Base-by-base conservation (phyloP, 2,797 vertebrate genomes). In the Scolopax rusticola region DNA sequence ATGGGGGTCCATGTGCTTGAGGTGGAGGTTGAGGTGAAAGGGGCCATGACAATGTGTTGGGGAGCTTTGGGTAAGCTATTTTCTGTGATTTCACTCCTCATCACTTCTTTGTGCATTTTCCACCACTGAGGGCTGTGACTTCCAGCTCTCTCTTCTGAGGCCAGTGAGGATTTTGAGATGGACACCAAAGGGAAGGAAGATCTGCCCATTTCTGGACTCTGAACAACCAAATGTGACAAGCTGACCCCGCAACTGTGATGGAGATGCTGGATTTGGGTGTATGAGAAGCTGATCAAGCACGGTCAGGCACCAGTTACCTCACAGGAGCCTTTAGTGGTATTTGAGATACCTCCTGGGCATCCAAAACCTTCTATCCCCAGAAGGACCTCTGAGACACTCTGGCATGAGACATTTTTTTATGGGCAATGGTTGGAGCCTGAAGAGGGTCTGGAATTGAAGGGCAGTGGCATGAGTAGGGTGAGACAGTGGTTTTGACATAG, bases 121-220 rank as follows among this genome's bases (percentile, higher is more conserved):
- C 11, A 21, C 4, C 32, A 36, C 21, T 0, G 0, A 41, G 23
- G 11, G 15, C 20, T 45, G 18, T 67, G 43, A n/a, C 12, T 67
- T 92, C 79, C 50, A 38, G 4, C 30, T 45, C 36, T 80, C 24
- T 64, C 19, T n/a, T 63, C 41, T 43, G 27, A 93, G 27, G 21
- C 53, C 53, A 71, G 30, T 60, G 50, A 43, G 48, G 59, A 59
- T 81, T 91, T 81, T 86, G 8, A 41, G 75, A 6, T 11, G 33
- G 41, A 60, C 18, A 33, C 11, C 36, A 75, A 78, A 87, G 3
- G 38, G 20, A 68, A 87, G 28, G 27, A 87, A 86, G 10, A 50
- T 5, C 17, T 63, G 15, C 19, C 17, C 12, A 7, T 67, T 89
- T 74, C 2, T 20, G 40, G 17, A 40, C 8, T 59, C 50, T 60